Base-by-base conservation (phyloP, 2,113 vertebrate species). In the Hemichromis elongatus region DNA sequence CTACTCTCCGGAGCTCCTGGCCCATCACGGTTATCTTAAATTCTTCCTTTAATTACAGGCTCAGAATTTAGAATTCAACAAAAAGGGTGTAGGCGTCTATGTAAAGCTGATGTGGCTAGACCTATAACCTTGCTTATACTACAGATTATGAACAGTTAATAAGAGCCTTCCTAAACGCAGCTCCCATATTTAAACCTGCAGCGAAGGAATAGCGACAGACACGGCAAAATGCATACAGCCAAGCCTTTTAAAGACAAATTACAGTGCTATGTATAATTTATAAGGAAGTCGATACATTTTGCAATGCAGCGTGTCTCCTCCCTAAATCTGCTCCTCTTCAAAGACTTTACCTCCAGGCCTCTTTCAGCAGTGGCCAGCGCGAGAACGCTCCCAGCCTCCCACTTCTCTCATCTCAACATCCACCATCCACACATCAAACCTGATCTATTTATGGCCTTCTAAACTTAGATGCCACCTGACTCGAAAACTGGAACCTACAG, bases 221-320 rank as follows among this genome's bases (percentile, higher is more conserved):
- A 93, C 89, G 77, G 89, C 92, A 92, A 92, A 94, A 95, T 94
- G 93, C 95, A 95, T 90, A 93, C 81, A 95, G 95, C 94, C 94
- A 95, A 95, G 94, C 94, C 91, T 94, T 93, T 93, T 91, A 94
- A 92, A 92, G 96, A 94, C 94, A 94, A 95, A 95, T 94, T 95
- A 96, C 96, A 96, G 94, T 93, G 95, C 92, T 95, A 92, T 94
- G 95, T 93, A 95, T 95, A 95, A 94, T 92, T 95, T 85, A 94
- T 94, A 95, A 94, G 95, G 92, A 95, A 94, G 92, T 92, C 79
- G 93, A 94, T 96, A 94, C 93, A 94, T 95, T 93, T 92, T 90
- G 91, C 93, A 93, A 95, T 94, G 93, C 92, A 92, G 90, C 91
- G 93, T 92, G 94, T 89, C 95, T 94, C 91, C 91, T 93, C 87